These are phyloP conservation scores for Ommatoiulus sabulosus DNA, from an alignment of 2,888 invertebrate species.

Conservation along the genomic window DNA sequence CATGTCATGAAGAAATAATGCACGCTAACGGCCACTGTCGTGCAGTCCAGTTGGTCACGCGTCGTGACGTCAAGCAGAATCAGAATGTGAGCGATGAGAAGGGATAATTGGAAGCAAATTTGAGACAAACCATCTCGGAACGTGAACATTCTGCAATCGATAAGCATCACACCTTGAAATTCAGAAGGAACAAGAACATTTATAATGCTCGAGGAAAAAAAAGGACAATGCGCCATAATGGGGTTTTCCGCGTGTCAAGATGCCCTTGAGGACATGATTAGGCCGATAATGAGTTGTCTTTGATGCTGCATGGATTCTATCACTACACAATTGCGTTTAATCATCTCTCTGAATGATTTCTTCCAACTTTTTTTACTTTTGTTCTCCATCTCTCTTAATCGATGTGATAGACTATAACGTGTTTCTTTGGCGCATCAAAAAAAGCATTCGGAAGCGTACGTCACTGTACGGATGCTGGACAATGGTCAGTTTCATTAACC, in stretches of 20 bases:
- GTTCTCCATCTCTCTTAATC: background rate
- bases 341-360: background rate
- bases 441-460: background rate
- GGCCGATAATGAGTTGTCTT: background rate
- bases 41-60: constrained; percentile 53
- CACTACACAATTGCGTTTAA: background rate
- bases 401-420: background rate
- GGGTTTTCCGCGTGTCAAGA: background rate
- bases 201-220: background rate
- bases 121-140: constrained; percentile 51
- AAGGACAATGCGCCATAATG: background rate
- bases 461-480: constrained; percentile 26
- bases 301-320: background rate
- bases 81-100: constrained; percentile 55
- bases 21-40: constrained; percentile 51
- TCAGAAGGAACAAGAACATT: background rate
- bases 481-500: constrained; percentile 22
- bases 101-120: constrained; percentile 52
- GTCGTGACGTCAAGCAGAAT: constrained; percentile 52
- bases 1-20: constrained; percentile 56
- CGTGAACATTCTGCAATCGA: constrained; percentile 51
- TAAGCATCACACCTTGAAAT: background rate
- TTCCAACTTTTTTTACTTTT: background rate
- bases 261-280: background rate
- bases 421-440: background rate